phyloP scores from a whole-genome alignment of 2,888 invertebrate species.

The Hybos culiciformis region DNA sequence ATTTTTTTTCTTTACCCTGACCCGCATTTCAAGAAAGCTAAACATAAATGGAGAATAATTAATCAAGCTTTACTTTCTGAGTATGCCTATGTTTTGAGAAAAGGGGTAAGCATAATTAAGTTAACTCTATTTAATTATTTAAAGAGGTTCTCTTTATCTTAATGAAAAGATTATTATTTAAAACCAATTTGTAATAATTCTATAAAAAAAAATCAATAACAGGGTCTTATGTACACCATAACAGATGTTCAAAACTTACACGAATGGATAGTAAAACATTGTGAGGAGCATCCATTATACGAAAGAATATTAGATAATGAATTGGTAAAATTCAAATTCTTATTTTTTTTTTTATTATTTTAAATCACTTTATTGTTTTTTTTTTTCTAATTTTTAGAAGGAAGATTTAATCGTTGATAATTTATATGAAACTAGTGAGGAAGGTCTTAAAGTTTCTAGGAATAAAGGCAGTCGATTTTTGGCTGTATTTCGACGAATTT shows the following conservation, averaged over 20 bases:
- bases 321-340: constrained; percentile 42
- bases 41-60: constrained; percentile 98
- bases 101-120: constrained; percentile 52
- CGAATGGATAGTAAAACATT: constrained; percentile 93
- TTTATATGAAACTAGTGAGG: constrained; percentile 86
- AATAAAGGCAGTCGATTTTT: constrained; percentile 88
- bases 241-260: constrained; percentile 96
- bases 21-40: constrained; percentile 97
- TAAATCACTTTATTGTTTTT: not conserved
- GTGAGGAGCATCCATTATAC: constrained; percentile 83
- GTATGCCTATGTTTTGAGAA: constrained; percentile 85
- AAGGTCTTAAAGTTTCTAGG: constrained; percentile 93
- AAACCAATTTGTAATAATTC: not conserved
- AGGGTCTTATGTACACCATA: constrained; percentile 89
- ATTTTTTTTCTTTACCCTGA: constrained; percentile 99
- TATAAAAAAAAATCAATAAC: not conserved
- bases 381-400: constrained; percentile 38
- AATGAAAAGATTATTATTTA: not conserved
- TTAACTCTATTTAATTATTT: constrained; percentile 3
- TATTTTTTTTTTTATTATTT: not conserved
- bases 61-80: constrained; percentile 85
- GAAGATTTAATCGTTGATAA: constrained; percentile 77
- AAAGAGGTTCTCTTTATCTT: not conserved
- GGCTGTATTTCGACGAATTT: constrained; percentile 67
- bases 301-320: constrained; percentile 57